Evolutionary conservation across 2,797 vertebrate genomes (phyloP), one percentile per base, ranked within the genome.

Genomic region (Anguilla obscura): DNA sequence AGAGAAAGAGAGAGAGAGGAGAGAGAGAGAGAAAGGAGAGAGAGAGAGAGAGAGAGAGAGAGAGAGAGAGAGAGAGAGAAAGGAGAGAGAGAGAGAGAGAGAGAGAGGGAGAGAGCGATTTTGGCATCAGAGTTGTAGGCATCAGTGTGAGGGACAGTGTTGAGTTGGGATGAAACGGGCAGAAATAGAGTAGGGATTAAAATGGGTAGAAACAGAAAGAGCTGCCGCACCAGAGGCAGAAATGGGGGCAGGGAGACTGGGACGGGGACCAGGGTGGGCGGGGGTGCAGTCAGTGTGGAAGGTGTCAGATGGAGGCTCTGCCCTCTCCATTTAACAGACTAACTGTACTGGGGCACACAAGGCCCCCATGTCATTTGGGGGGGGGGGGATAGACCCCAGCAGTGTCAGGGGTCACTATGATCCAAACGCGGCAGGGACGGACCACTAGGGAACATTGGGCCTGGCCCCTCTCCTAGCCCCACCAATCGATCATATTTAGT

Each of bases 111-210:
- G 48, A 85, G 54, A 40, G 80, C 71, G 66, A 80, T 88, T 86
- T 18, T 90, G 87, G 93, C 89, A 88, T 74, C 85, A 87, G n/a
- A 45, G 87, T 79, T 50, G 69, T 63, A 56, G 52, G 89, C 85
- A 84, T 92, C 91, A 90, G 91, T 89, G 87, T 56, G 56, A 85
- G 83, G 24, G 36, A 63, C 69, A 50, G 71, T 0, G 66, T 74
- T 36, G 36, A 30, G 48, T 63, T 45, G 24, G 82, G 84, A 48
- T 18, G 71, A 30, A 80, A 50, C 27, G 30, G 63, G 18, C 30
- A 18, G 54, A 63, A 48, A 21, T 52, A 86, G 10, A 27, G 74
- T 10, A n/a, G 16, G 85, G 71, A 54, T 88, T 63, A 4, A 84
- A 91, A 50, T 50, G 27, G 21, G 30, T 24, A 66, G 24, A 10